Conservation (phyloP, 2,797 vertebrate species). For the Falco berigora region DNA sequence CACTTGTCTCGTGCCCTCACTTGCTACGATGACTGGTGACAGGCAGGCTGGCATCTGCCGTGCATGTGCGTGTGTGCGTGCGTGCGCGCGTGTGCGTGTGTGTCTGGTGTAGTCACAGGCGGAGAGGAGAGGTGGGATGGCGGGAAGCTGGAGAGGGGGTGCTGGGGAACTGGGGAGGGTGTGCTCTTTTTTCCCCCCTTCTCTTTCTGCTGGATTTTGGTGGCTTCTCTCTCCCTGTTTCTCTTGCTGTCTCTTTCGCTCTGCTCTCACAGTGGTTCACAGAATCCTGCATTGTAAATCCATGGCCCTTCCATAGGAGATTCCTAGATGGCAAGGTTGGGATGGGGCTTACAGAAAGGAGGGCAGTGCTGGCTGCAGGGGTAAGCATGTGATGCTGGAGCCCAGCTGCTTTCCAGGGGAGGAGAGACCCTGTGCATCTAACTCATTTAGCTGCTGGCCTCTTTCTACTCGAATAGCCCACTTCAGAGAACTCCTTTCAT, state of each 20-base stretch:
- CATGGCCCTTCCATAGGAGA: neutral
- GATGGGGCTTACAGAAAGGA: neutral
- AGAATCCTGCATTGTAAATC: conserved; percentile 64
- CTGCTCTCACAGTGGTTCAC: conserved; percentile 41
- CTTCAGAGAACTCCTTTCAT: conserved; percentile 9
- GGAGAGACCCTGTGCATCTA: neutral
- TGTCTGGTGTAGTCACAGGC: conserved; percentile 43
- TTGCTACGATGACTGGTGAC: neutral
- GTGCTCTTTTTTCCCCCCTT: neutral
- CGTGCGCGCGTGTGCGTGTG: neutral
- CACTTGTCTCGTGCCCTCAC: conserved; percentile 1
- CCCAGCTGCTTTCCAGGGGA: conserved; percentile 19
- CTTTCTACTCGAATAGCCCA: neutral
- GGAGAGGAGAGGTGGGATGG: conserved; percentile 30
- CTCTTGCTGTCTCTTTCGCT: neutral
- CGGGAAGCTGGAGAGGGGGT: neutral
- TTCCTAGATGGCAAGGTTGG: neutral
- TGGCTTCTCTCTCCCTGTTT: conserved; percentile 23
- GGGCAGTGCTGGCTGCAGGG: neutral
- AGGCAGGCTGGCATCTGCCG: conserved; percentile 14
- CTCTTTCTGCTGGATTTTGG: conserved; percentile 28
- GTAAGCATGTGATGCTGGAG: neutral
- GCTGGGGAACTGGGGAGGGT: neutral
- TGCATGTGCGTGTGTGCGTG: neutral
- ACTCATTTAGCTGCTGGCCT: neutral